Percentiles rank a stretch among this genome's conserved stretches.
Conservation (phyloP, 2,888 invertebrate genomes). For the Tinea pellionella region DNA sequence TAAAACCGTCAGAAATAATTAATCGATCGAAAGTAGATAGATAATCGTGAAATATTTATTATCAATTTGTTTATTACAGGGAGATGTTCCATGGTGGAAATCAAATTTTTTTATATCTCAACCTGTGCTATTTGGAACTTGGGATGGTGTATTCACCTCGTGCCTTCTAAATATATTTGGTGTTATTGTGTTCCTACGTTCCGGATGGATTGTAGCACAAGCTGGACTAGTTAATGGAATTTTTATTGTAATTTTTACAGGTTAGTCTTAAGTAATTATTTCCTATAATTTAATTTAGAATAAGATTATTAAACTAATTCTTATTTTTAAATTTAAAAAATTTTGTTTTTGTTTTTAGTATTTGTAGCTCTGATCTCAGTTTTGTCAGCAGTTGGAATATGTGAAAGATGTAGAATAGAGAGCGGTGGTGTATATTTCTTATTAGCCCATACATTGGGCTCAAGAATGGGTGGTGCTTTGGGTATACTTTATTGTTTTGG, state of each 20-base stretch:
- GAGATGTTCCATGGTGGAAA: constrained; percentile 93
- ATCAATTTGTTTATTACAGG: constrained; percentile 49
- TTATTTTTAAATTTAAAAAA: not conserved
- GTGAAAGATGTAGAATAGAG: constrained; percentile 93
- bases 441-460: constrained; percentile 92
- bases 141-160: constrained; percentile 98
- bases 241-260: constrained; percentile 83
- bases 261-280: constrained; percentile 39
- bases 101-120: constrained; percentile 96
- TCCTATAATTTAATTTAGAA: not conserved
- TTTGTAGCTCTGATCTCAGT: constrained; percentile 92
- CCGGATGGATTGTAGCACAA: constrained; percentile 97
- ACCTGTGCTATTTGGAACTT: constrained; percentile 95
- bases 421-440: constrained; percentile 98
- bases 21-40: not conserved
- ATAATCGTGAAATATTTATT: not conserved
- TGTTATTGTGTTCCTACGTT: constrained; percentile 95
- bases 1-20: not conserved
- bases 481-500: constrained; percentile 97
- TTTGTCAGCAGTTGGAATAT: constrained; percentile 95
- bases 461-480: constrained; percentile 91
- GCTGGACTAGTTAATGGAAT: constrained; percentile 86
- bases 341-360: constrained; percentile 64
- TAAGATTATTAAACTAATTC: not conserved
- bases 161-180: constrained; percentile 98